Evolutionary conservation across 1,140 invertebrate genomes (phyloP).

Genomic region (Trachymyrmex septentrionalis): DNA sequence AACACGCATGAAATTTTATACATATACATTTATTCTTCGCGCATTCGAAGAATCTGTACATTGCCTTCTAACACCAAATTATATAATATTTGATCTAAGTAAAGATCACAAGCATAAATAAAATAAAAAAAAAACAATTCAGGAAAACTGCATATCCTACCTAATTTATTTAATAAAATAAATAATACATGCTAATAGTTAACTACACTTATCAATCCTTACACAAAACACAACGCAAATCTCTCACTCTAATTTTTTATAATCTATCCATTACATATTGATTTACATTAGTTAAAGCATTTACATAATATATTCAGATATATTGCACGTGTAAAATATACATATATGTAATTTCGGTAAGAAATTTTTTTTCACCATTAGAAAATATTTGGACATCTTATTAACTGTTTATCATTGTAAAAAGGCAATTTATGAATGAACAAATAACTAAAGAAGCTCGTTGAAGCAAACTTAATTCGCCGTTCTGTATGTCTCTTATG

Average conservation of each 20-base stretch:
- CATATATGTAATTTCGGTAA: neutral
- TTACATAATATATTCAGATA: neutral
- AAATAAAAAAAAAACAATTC: neutral
- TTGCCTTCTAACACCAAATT: too few relatives aligned
- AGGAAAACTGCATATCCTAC: neutral
- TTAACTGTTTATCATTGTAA: neutral
- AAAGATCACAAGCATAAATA: neutral
- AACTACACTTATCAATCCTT: neutral
- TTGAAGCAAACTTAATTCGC: constrained; percentile 11
- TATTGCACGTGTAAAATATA: neutral
- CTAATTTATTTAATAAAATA: neutral
- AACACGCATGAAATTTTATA: neutral
- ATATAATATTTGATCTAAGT: too few relatives aligned
- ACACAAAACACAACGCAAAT: neutral
- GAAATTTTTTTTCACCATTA: neutral
- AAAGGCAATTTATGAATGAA: neutral
- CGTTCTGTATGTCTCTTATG: neutral
- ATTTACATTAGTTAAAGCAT: neutral
- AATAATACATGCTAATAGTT: neutral
- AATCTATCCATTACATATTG: neutral
- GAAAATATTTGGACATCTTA: neutral
- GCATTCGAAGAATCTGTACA: neutral
- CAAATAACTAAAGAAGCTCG: neutral
- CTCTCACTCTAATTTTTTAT: neutral
- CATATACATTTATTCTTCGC: neutral